Percentiles rank a stretch among this genome's conserved stretches.
phyloP scores from a whole-genome alignment of 2,113 vertebrate species.

The Osmerus mordax region DNA sequence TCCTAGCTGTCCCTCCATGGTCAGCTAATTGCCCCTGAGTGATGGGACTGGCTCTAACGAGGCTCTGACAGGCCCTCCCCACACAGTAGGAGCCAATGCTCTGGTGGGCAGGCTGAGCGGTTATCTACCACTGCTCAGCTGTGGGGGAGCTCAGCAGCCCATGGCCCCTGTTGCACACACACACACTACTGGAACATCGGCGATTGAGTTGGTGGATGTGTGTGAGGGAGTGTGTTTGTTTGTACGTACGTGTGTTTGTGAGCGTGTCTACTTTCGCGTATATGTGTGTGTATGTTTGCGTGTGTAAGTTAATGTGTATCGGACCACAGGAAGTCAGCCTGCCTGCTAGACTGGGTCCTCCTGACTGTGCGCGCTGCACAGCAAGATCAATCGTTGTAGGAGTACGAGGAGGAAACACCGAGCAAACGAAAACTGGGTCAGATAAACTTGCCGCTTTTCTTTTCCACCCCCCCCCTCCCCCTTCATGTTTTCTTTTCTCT shows the following conservation, averaged over 20 bases:
- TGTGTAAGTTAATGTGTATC: constrained; percentile 7
- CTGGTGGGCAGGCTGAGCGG: not conserved
- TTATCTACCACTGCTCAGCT: not conserved
- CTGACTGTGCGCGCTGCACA: constrained; percentile 21
- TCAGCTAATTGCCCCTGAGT: constrained; percentile 40
- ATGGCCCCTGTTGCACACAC: not conserved
- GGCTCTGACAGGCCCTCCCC: constrained; percentile 20
- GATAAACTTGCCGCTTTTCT: constrained; percentile 40
- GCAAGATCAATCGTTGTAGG: constrained; percentile 35
- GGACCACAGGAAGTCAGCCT: constrained; percentile 38
- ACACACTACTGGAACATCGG: not conserved
- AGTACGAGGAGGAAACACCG: constrained; percentile 11
- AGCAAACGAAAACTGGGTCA: constrained; percentile 49
- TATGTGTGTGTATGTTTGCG: not conserved
- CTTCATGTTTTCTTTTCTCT: constrained; percentile 4
- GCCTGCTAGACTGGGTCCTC: constrained; percentile 6
- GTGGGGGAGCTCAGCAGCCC: not conserved
- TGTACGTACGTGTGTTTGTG: not conserved
- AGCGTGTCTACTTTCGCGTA: not conserved
- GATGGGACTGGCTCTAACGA: constrained; percentile 38
- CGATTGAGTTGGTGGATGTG: not conserved
- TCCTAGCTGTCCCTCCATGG: constrained; percentile 13
- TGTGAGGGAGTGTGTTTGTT: not conserved
- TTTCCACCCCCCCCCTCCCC: constrained; percentile 16
- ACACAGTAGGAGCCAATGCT: not conserved